Percentiles rank a stretch among this genome's conserved stretches.
Evolutionary conservation across 2,113 vertebrate genomes (phyloP).

Genomic region (Athene noctua): DNA sequence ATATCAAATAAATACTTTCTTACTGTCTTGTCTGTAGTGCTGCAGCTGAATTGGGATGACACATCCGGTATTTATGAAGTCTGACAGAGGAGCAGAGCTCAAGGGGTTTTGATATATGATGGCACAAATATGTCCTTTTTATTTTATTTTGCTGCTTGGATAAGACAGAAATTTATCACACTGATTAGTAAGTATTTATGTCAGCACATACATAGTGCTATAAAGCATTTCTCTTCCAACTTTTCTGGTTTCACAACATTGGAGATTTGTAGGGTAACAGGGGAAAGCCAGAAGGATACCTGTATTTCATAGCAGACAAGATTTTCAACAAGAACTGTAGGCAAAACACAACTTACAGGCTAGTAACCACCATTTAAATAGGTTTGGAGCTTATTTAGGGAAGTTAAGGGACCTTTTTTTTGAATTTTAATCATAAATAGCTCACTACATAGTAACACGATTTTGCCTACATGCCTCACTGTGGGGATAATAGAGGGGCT

Average conservation of each 20-base stretch:
- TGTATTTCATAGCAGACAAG: not conserved
- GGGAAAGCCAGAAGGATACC: not conserved
- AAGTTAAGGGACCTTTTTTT: not conserved
- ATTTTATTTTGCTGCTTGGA: slow-evolving; percentile 46
- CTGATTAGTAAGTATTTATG: slow-evolving; percentile 63
- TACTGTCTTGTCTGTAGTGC: not conserved
- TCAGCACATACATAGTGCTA: slow-evolving; percentile 50
- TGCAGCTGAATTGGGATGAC: not conserved
- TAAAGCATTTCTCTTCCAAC: slow-evolving; percentile 36
- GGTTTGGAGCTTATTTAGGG: not conserved
- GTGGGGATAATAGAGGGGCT: not conserved
- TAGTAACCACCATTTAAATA: not conserved
- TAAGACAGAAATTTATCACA: slow-evolving; percentile 60
- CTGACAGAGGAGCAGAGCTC: slow-evolving; percentile 5
- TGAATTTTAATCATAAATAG: not conserved
- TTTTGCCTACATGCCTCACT: not conserved
- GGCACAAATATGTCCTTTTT: slow-evolving; percentile 26
- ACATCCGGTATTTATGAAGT: slow-evolving; percentile 36
- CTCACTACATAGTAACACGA: not conserved
- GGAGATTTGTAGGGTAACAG: not conserved
- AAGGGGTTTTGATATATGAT: slow-evolving; percentile 17
- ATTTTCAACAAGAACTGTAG: not conserved
- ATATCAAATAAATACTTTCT: slow-evolving; percentile 17
- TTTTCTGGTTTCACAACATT: slow-evolving; percentile 7
- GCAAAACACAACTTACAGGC: not conserved